Evolutionary conservation across 2,113 vertebrate species (phyloP).

Genomic region (Parotia lawesii): DNA sequence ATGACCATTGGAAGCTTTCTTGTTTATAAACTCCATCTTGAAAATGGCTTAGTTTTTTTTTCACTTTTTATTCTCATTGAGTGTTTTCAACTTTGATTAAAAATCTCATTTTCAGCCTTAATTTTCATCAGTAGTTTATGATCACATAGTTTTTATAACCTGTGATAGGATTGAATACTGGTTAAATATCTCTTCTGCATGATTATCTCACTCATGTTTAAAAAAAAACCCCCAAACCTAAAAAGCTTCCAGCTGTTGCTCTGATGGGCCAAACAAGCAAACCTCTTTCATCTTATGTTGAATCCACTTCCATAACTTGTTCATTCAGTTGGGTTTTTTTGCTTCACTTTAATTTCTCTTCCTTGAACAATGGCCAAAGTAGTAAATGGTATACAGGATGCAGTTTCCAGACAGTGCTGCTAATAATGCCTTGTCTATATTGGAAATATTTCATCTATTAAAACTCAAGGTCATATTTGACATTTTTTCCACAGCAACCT

Average conservation of each 20-base stretch:
- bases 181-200: neutral
- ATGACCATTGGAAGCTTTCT: neutral
- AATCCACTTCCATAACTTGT: neutral
- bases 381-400: neutral
- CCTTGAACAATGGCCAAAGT: neutral
- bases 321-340: neutral
- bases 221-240: neutral
- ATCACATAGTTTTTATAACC: neutral
- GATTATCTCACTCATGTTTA: neutral
- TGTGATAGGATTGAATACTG: neutral
- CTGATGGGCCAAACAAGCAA: neutral
- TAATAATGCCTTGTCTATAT: neutral
- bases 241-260: neutral
- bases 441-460: conserved; percentile 47
- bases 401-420: conserved; percentile 17
- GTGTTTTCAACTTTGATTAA: neutral
- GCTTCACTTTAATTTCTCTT: neutral
- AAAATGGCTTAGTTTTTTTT: neutral
- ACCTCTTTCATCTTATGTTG: neutral
- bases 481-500: conserved; percentile 55
- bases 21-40: neutral
- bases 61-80: neutral
- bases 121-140: neutral
- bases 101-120: neutral
- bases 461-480: conserved; percentile 36